Evolutionary conservation across 2,797 vertebrate species (phyloP), one percentile per base, ranked within the genome.

Genomic region (Alfaro cultratus): DNA sequence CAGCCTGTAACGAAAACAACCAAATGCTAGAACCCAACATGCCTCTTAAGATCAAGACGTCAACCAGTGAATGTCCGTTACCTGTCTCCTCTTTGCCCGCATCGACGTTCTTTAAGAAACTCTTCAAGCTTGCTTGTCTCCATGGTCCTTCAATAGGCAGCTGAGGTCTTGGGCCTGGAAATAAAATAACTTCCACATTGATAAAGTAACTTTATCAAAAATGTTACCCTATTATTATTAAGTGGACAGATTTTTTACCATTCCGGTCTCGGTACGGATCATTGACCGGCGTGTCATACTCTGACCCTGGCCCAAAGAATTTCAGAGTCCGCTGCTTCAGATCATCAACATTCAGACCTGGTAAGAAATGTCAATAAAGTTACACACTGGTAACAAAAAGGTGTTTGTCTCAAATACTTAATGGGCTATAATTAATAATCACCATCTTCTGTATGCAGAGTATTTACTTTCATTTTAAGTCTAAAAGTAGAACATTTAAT

Each of bases 91-190:
- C 88, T 80, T 93, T 94, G 71, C 95, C 94, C 1, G 89, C 93
- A 74, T 96, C 95, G 75, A 96, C 79, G 68, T 96, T 96, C 81
- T 92, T 96, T 47, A 96, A 84, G 79, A 96, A 96, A 86, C 88
- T 79, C 81, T 96, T 96, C 76, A 96, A 62, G 86, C 95, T 95
- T 0, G 9, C 92, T 0, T 96, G 95, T 93, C 95, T 95, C 95
- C 96, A 96, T 1, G 95, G 95, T 77, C 95, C 95, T 75, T 96
- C 89, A 8, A 96, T 95, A n/a, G 95, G 96, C 68, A 96, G 91
- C 83, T 95, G 92, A 43, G 95, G 95, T 84, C 91, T 95, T 12
- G 95, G 95, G 6, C 92, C 95, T 96, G 57, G 41, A 26, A 10
- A 73, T 0, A 82, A 21, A 55, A 34, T 23, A 79, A 29, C 4